Base-by-base conservation (phyloP, 1,140 invertebrate species). In the Atta colombica region DNA sequence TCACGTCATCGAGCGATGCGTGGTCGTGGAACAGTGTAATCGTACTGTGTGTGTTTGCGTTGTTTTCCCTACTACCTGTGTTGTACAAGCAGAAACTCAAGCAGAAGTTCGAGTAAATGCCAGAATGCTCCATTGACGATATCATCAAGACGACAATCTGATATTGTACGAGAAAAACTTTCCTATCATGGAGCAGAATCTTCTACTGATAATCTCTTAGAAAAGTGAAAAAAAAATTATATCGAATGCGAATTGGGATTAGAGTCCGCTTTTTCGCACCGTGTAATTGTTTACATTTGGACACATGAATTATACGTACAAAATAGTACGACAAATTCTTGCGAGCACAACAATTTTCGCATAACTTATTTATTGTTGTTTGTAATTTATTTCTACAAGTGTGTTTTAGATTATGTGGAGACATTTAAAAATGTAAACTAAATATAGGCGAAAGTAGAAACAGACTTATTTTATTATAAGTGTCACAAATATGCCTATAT, bases 31-130 rank as follows among this genome's bases (percentile, higher is more conserved):
- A 96, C 10, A 99, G 98, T 35, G 96, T 99, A 39, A 94, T 97
- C 7, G 94, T 99, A 10, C 95, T 99, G 2, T 97, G 96, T 60
- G 87, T 97, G 5, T 98, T 99, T 94, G 98, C 98, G 45, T 85
- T 98, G 7, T 89, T 99, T 0, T 99, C 99, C 8, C 94, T 99
- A 58, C 93, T 99, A 85, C 99, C 99, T 78, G 98, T 99, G 53
- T 91, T 99, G 58, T 97, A 99, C n/a, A 99, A 99, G 92, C 97
- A 98, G 88, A 97, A 97, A 92, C 96, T 99, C 60, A 97, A 96
- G 94, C 94, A 97, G 88, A 98, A 99, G 95, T 97, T 98, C 94
- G 97, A 98, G 92, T 98, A 96, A 94, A 82, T 80, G 45, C 60
- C 74, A 25, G 14, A 35, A 39, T 5, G 28, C 16, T 65, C 12